Evolutionary conservation across 2,113 vertebrate species (phyloP), one percentile per base, ranked within the genome.

Genomic region (Pelmatolapia mariae): DNA sequence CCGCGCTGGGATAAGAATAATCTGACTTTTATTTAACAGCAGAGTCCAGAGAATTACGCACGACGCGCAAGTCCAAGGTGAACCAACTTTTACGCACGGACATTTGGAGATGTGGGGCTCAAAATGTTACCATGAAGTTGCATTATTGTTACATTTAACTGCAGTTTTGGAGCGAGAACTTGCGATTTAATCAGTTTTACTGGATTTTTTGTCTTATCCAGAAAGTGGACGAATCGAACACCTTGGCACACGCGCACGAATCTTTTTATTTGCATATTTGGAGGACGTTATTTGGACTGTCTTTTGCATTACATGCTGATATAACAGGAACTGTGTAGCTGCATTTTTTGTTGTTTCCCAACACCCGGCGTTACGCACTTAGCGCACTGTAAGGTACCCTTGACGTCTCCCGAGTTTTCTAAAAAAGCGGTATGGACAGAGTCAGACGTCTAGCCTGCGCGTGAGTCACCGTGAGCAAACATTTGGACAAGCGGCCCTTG

Each of bases 11-110:
- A 71, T 57, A 79, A 84, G 68, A 91, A 50, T 31, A 88, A 50
- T 45, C 43, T 78, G 45, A 89, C 71, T 59, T 87, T 33, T 31
- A n/a, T 78, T 76, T 22, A 11, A 57, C 24, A 26, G 73, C 73
- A 31, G 26, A 50, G 45, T 78, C 73, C 38, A 22, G 52, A 91
- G 87, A 88, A 86, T 93, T 94, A 92, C 94, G 93, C 94, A 89
- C 87, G 59, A 61, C 43, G 86, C 89, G 33, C 84, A 40, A 4
- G 7, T 84, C 54, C 84, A 80, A 84, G 22, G 82, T 80, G 86
- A 61, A 82, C 36, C 87, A 91, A 92, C 91, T 93, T 94, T 95
- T 94, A 94, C 94, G 94, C 93, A 85, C 86, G 84, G 89, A 92
- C 80, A 19, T 38, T 80, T 88, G 86, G 90, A 86, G 85, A 87